Base-by-base conservation (phyloP, 2,888 invertebrate species). In the Malthinus flaveolus region DNA sequence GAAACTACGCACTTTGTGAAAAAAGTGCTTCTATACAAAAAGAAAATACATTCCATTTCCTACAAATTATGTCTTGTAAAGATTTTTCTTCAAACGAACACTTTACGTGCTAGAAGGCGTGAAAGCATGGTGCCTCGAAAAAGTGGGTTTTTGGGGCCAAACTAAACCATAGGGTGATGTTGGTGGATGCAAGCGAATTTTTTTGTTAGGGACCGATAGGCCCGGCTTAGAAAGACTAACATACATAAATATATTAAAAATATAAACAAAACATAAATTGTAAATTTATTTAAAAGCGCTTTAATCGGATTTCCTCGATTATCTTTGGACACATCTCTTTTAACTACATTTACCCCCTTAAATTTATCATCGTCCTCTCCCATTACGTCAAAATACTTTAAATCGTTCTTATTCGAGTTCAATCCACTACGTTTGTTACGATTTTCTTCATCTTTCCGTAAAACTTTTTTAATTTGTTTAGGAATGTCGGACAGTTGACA, bases 401-500 rank as follows among this genome's bases (percentile, higher is more conserved):
- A 42, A 42, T 13, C 13, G 15, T 15, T 42, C 6, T 42, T 39
- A 9, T 7, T 42, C 9, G n/a, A 1, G 1, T 9, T n/a, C 3
- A 15, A 12, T 9, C 23, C 5, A 23, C 23, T 42, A 15, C 39
- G n/a, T 15, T 42, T 23, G 0, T 42, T 23, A 3, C n/a, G 39
- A 39, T 8, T 42, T 42, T 6, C 23, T 3, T 23, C 5, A 23
- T 23, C 5, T 23, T 42, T 42, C 13, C 1, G 8, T 1, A 42
- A 12, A 10, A 32, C 48, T 4, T 23, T 33, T 33, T 34, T 32
- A 10, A 54, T 39, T 48, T 54, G 47, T 9, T n/a, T 5, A 4
- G 54, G 54, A 32, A 54, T n/a, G 8, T 54, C 54, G 10, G 13
- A 36, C 7, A 54, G 7, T 32, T 54, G 47, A 10, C 11, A n/a